phyloP scores from a whole-genome alignment of 2,113 vertebrate genomes.

The Chaetodon auriga region DNA sequence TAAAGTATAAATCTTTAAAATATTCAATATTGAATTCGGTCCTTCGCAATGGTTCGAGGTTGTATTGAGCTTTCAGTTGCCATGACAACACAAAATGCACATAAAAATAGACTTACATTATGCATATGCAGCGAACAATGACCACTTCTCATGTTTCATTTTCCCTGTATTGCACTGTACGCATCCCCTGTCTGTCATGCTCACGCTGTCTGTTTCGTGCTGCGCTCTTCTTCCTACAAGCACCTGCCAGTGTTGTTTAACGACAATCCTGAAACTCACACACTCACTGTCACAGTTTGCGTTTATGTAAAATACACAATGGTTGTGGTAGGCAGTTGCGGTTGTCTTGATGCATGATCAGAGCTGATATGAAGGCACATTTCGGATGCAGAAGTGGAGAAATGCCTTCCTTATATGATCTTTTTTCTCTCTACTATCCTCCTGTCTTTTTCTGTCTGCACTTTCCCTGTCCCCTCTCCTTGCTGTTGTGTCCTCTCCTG shows the following conservation, averaged over 20 bases:
- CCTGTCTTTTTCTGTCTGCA: slow-evolving; percentile 43
- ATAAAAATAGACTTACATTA: slow-evolving; percentile 5
- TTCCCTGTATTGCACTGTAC: background rate
- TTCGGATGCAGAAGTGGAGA: slow-evolving; percentile 23
- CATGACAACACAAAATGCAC: slow-evolving; percentile 34
- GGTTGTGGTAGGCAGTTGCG: background rate
- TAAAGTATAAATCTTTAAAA: slow-evolving; percentile 24
- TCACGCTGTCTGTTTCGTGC: background rate
- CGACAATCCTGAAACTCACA: background rate
- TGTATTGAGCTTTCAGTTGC: slow-evolving; percentile 37
- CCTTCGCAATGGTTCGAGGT: slow-evolving; percentile 3
- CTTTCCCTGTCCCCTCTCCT: slow-evolving; percentile 36
- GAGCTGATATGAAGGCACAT: slow-evolving; percentile 1
- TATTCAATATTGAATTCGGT: slow-evolving; percentile 17
- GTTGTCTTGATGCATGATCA: background rate
- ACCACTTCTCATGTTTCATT: background rate
- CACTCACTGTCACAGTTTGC: background rate
- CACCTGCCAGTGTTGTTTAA: slow-evolving; percentile 11
- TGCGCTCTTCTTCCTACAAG: background rate
- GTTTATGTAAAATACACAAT: background rate
- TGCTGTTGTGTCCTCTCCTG: slow-evolving; percentile 41
- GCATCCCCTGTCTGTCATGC: background rate
- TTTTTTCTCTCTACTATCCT: slow-evolving; percentile 31
- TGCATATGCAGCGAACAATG: background rate
- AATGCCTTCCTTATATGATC: slow-evolving; percentile 27